Percentiles rank a stretch among this genome's conserved stretches.
phyloP scores from a whole-genome alignment of 2,888 invertebrate genomes.

The Eledona agricola region DNA sequence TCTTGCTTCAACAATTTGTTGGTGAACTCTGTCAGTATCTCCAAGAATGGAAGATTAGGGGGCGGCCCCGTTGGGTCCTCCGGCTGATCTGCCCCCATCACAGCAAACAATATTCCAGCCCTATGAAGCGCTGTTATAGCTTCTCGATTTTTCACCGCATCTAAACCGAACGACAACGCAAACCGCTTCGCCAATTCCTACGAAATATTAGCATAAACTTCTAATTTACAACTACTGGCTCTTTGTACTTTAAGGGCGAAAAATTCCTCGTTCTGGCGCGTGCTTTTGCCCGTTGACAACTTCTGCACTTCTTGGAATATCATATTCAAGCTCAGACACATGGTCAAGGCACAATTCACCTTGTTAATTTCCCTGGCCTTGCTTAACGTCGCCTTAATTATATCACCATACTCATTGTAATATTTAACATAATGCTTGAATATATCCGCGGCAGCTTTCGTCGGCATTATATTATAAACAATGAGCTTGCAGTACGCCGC shows the following conservation, averaged over 20 bases:
- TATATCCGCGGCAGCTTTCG: slow-evolving; percentile 90
- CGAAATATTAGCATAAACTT: slow-evolving; percentile 37
- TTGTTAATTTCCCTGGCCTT: slow-evolving; percentile 98
- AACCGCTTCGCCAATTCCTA: slow-evolving; percentile 96
- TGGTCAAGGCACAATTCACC: slow-evolving; percentile 92
- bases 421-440: slow-evolving; percentile 98
- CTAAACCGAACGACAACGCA: slow-evolving; percentile 95
- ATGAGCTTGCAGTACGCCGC: slow-evolving; percentile 98
- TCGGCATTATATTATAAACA: slow-evolving; percentile 96
- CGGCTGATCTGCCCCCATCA: slow-evolving; percentile 70
- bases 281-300: slow-evolving; percentile 53
- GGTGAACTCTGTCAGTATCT: slow-evolving; percentile 95
- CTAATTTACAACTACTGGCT: slow-evolving; percentile 15
- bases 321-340: slow-evolving; percentile 90
- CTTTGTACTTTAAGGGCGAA: slow-evolving; percentile 81
- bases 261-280: slow-evolving; percentile 75
- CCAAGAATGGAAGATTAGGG: slow-evolving; percentile 89
- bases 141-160: slow-evolving; percentile 95
- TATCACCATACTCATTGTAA: slow-evolving; percentile 98
- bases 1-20: slow-evolving; percentile 96
- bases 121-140: slow-evolving; percentile 95
- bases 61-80: slow-evolving; percentile 81
- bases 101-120: slow-evolving; percentile 91
- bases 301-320: slow-evolving; percentile 79
- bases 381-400: slow-evolving; percentile 94